Evolutionary conservation across 2,113 vertebrate genomes (phyloP), one percentile per base, ranked within the genome.

Genomic region (Urocynchramus pylzowi): DNA sequence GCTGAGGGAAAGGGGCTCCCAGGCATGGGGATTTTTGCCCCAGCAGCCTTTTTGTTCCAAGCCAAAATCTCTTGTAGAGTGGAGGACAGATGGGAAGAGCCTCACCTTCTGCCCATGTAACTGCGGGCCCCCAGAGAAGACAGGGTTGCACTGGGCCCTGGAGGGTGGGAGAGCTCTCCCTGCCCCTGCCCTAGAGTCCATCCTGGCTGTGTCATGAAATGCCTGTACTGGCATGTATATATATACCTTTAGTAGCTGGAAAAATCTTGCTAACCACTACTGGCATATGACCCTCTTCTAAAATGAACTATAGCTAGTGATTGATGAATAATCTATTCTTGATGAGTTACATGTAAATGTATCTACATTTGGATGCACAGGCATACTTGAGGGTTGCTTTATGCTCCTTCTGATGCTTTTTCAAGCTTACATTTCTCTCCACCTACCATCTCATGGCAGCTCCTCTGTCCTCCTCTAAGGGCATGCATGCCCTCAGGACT

Each of bases 81-180:
- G 21, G 49, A 28, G 42, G 28, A 41, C 11, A 15, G 45, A 37
- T 5, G 11, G 33, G 37, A 68, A 42, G 22, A 71, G 44, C 8
- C 30, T 28, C 15, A 12, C 2, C 11, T 10, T 35, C 45, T 50
- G 18, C 59, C 42, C 0, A 0, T 49, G 13, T 44, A 23, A n/a
- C n/a, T 1, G 0, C 60, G 45, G 37, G 16, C 13, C 35, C 13
- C 22, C 6, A 8, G 20, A 31, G 44, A 12, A 53, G 44, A 20
- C 13, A 22, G 22, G 5, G 21, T 2, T n/a, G 33, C 12, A 3
- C 4, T 22, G 44, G 19, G 44, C 21, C 3, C 28, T 22, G 42
- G 26, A 33, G 54, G 4, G 16, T 7, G 14, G 24, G 5, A 7
- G 15, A 61, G 16, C 12, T 49, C 39, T n/a, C 22, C 28, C 28